Percentiles rank a stretch among this genome's conserved stretches.
phyloP scores from a whole-genome alignment of 2,888 invertebrate species.

The Amblyjoppa proteus region DNA sequence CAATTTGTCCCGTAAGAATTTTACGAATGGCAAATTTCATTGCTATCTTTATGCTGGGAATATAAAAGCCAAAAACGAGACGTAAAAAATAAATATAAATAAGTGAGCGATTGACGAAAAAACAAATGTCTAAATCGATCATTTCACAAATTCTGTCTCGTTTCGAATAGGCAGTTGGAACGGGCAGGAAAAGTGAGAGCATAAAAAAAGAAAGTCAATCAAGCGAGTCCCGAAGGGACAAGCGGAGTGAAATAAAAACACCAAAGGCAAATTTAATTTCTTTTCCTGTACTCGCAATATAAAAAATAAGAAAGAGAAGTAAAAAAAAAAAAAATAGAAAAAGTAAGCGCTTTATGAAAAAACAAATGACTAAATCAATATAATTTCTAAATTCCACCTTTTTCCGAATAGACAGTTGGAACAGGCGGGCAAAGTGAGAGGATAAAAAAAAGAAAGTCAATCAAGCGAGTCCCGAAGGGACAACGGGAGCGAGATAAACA shows the following conservation, averaged over 20 bases:
- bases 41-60: neutral
- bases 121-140: neutral
- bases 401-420: neutral
- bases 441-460: neutral
- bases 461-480: constrained; percentile 22
- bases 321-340: neutral
- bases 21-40: neutral
- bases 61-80: neutral
- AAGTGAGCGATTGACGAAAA: neutral
- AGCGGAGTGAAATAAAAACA: constrained; percentile 42
- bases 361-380: neutral
- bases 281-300: too few relatives aligned
- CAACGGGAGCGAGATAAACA: constrained; percentile 45
- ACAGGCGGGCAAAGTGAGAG: neutral
- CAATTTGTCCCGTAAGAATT: neutral
- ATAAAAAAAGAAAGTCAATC: neutral
- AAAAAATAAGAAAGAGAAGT: neutral
- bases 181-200: neutral
- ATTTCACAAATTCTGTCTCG: neutral
- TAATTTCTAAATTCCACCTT: neutral
- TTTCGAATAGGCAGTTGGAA: neutral
- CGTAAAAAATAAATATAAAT: neutral
- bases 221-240: constrained; percentile 18
- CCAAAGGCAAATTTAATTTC: constrained; percentile 9
- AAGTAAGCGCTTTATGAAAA: neutral